Conservation (phyloP, 2,113 vertebrate species). For the Nothobranchius furzeri region DNA sequence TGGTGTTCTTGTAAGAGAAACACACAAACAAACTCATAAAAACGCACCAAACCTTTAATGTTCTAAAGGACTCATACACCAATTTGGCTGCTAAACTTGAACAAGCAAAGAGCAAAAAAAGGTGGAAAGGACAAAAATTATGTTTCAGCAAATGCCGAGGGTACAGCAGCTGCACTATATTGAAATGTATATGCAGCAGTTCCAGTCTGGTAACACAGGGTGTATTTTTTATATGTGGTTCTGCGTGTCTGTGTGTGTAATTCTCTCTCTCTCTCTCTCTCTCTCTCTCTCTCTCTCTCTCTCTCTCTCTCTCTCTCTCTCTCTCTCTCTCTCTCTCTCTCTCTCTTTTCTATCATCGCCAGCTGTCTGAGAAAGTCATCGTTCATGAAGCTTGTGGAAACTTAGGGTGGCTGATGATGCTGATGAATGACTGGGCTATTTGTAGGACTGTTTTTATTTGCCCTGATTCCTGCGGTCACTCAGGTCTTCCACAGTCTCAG, state of each 20-base stretch:
- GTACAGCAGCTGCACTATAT: constrained; percentile 24
- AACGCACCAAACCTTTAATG: background rate
- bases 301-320: too few species aligned
- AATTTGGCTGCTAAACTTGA: too few species aligned
- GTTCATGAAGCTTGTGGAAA: constrained; percentile 43
- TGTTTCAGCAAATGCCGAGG: constrained; percentile 31
- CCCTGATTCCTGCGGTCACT: constrained; percentile 54
- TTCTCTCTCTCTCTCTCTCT: background rate
- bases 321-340: too few species aligned
- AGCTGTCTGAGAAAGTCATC: constrained; percentile 46
- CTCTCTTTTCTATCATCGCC: constrained; percentile 24
- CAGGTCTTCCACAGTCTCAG: constrained; percentile 43
- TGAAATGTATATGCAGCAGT: constrained; percentile 27
- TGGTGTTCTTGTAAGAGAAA: constrained; percentile 8
- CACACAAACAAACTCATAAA: background rate
- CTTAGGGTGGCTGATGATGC: constrained; percentile 12
- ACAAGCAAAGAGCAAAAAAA: too few species aligned
- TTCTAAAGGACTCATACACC: too few species aligned
- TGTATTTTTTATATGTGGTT: background rate
- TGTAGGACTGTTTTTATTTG: constrained; percentile 49
- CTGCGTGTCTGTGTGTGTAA: constrained; percentile 1
- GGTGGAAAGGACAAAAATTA: too few species aligned
- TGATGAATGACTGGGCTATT: constrained; percentile 2
- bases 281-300: too few species aligned
- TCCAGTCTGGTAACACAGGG: constrained; percentile 25